Percentiles rank a stretch among this genome's conserved stretches.
Evolutionary conservation across 2,113 vertebrate species (phyloP).

Genomic region (Alectura lathami): DNA sequence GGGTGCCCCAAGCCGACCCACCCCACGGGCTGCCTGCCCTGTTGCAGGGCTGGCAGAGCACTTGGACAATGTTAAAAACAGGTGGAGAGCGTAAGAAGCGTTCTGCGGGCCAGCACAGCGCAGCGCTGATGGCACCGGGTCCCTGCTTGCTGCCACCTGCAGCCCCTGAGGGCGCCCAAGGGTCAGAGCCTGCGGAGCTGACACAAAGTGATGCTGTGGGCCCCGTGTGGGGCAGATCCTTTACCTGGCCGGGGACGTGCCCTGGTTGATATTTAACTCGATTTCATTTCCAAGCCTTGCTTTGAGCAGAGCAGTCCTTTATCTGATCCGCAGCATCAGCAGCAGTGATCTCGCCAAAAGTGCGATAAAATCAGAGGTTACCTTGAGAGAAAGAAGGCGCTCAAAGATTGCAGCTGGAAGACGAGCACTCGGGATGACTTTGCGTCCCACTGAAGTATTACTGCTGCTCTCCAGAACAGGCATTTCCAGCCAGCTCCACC

Average conservation of each 20-base stretch:
- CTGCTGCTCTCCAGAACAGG: not conserved
- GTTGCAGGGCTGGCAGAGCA: rapidly evolving
- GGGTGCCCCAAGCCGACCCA: not conserved
- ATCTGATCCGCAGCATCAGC: not conserved
- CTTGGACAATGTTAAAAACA: not conserved
- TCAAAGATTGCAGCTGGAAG: conserved; percentile 65
- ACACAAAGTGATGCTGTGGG: rapidly evolving
- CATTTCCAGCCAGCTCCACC: not conserved
- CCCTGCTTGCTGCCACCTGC: not conserved
- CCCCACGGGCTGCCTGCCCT: not conserved
- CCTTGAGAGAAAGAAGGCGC: not conserved
- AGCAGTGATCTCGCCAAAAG: not conserved
- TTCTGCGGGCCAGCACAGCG: not conserved
- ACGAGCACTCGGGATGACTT: not conserved
- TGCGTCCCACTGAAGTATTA: not conserved
- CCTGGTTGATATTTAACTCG: not conserved
- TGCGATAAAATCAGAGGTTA: not conserved
- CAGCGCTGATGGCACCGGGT: rapidly evolving
- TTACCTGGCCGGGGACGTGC: not conserved
- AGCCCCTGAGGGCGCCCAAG: not conserved
- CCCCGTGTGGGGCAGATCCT: not conserved
- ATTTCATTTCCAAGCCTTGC: not conserved
- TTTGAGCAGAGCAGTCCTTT: not conserved
- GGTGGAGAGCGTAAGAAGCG: not conserved
- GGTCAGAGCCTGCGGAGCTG: not conserved